phyloP scores from a whole-genome alignment of 2,113 vertebrate species.

The Panurus biarmicus region DNA sequence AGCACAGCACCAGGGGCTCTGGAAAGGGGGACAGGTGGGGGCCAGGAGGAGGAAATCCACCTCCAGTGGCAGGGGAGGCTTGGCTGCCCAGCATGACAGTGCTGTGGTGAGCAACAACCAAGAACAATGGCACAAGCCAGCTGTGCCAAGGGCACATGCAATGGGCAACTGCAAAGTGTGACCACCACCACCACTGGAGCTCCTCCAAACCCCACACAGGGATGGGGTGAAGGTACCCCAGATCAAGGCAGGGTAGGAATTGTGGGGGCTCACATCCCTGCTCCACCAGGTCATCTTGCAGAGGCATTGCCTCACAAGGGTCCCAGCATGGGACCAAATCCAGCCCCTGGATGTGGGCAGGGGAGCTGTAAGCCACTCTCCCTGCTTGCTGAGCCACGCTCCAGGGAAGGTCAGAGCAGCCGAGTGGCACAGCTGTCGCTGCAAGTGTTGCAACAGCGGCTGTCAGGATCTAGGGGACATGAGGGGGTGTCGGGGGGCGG shows the following conservation, averaged over 20 bases:
- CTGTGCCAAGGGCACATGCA: not conserved
- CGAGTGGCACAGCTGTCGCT: accelerated
- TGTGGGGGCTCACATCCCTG: not conserved
- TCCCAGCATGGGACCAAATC: not conserved
- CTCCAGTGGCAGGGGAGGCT: not conserved
- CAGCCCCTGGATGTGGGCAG: not conserved
- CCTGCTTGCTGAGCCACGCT: accelerated
- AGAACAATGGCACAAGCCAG: accelerated
- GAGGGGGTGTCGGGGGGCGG: not conserved
- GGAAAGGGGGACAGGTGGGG: no score
- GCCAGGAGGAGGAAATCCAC: not conserved
- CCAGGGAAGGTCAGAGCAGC: not conserved
- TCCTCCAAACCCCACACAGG: not conserved
- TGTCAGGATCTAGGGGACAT: not conserved
- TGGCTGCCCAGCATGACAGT: accelerated
- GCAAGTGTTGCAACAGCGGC: not conserved
- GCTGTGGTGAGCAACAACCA: not conserved
- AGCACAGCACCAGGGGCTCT: not conserved
- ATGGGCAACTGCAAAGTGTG: accelerated
- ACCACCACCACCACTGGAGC: not conserved
- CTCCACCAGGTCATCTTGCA: not conserved
- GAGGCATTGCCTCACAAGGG: not conserved
- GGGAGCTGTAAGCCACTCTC: not conserved
- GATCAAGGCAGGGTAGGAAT: not conserved
- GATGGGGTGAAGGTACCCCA: not conserved